Evolutionary conservation across 2,888 invertebrate species (phyloP).

Genomic region (Alentia gelatinosa): DNA sequence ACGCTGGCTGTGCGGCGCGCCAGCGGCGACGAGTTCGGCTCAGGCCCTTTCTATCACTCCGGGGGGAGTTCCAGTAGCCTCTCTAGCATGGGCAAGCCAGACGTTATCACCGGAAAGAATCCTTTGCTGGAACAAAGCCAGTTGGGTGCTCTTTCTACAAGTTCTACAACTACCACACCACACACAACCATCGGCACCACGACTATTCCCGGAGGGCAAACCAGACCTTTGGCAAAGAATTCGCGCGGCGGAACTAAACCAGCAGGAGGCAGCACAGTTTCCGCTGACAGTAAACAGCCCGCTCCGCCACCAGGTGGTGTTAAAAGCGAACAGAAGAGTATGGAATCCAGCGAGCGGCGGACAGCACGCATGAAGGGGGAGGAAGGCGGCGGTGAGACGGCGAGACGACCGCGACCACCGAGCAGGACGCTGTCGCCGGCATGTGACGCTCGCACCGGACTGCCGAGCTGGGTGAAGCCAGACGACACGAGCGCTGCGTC

Average conservation of each 20-base stretch:
- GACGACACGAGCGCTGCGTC: not conserved
- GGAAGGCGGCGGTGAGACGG: not conserved
- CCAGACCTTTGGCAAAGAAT: not conserved
- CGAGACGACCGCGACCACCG: not conserved
- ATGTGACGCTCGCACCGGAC: not conserved
- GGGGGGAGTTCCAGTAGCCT: conserved; percentile 29
- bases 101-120: not conserved
- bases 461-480: conserved; percentile 18
- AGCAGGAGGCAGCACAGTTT: not conserved
- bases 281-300: not conserved
- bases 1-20: not conserved
- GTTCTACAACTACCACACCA: not conserved
- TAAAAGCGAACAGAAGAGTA: not conserved
- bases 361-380: not conserved
- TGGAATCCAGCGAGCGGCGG: not conserved
- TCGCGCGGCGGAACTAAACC: not conserved
- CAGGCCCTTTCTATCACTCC: conserved; percentile 3
- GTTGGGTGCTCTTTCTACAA: not conserved
- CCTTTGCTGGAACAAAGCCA: conserved; percentile 5
- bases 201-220: not conserved
- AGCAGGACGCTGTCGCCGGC: conserved; percentile 29
- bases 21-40: conserved; percentile 28
- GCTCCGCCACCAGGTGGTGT: not conserved
- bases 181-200: not conserved
- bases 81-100: conserved; percentile 12